Evolutionary conservation across 2,888 invertebrate species (phyloP).

Genomic region (Trachelus stipa): DNA sequence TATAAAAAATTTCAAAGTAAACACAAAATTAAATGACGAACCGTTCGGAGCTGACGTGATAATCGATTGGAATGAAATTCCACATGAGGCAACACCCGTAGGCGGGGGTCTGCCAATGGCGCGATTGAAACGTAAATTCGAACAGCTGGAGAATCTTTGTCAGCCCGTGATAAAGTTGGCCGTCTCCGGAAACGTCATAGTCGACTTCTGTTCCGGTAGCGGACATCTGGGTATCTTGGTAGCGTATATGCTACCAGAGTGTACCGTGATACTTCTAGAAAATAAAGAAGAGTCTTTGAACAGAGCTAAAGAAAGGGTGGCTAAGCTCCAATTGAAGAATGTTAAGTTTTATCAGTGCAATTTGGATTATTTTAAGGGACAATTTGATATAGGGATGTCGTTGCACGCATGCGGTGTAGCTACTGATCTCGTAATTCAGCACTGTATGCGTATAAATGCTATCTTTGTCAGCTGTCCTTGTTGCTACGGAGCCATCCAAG

Average conservation of each 20-base stretch:
- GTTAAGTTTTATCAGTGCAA: slow-evolving; percentile 88
- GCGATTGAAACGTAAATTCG: slow-evolving; percentile 81
- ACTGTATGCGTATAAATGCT: slow-evolving; percentile 81
- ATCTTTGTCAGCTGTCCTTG: slow-evolving; percentile 93
- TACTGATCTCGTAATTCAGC: slow-evolving; percentile 89
- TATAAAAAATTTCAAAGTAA: slow-evolving; percentile 66
- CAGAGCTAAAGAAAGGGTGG: slow-evolving; percentile 79
- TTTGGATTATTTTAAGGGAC: slow-evolving; percentile 86
- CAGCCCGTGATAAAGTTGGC: slow-evolving; percentile 81
- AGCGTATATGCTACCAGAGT: slow-evolving; percentile 82
- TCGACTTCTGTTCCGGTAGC: slow-evolving; percentile 95
- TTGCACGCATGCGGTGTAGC: slow-evolving; percentile 96
- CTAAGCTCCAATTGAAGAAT: slow-evolving; percentile 77
- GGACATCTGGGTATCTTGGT: slow-evolving; percentile 92
- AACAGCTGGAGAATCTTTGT: slow-evolving; percentile 88
- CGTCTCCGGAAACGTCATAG: slow-evolving; percentile 76
- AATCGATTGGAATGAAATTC: slow-evolving; percentile 80
- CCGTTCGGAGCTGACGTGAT: slow-evolving; percentile 65
- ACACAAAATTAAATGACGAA: slow-evolving; percentile 55
- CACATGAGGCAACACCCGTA: slow-evolving; percentile 80
- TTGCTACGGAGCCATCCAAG: slow-evolving; percentile 90
- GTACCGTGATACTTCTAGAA: slow-evolving; percentile 85
- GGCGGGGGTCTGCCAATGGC: slow-evolving; percentile 83
- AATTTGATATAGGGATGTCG: slow-evolving; percentile 87
- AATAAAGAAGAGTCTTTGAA: slow-evolving; percentile 90